Evolutionary conservation across 2,113 vertebrate genomes (phyloP).

Genomic region (Catharus minimus): DNA sequence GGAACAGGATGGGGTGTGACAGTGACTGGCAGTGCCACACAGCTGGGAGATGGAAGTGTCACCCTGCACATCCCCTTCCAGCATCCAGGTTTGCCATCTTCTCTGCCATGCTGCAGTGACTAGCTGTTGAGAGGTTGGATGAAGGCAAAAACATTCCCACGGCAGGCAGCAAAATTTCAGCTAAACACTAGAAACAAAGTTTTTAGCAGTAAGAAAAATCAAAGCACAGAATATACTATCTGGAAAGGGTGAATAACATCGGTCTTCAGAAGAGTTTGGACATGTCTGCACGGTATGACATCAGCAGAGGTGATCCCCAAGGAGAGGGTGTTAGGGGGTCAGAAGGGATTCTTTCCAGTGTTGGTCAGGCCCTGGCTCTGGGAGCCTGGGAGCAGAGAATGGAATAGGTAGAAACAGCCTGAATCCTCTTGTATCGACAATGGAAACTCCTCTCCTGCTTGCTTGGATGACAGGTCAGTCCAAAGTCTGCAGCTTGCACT

Average conservation of each 20-base stretch:
- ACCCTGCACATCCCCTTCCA: background rate
- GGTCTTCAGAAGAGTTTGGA: background rate
- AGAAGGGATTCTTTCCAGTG: background rate
- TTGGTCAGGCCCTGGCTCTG: background rate
- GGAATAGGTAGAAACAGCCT: background rate
- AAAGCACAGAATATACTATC: background rate
- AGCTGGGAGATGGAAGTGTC: background rate
- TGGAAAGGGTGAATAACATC: background rate
- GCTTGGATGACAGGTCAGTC: background rate
- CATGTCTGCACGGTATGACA: background rate
- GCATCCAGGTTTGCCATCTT: background rate
- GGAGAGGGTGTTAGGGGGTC: background rate
- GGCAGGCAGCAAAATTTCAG: background rate
- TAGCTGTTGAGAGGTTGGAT: background rate
- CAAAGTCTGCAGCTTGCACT: background rate
- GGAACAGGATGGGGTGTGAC: background rate
- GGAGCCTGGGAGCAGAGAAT: background rate
- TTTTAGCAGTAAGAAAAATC: background rate
- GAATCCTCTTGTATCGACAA: background rate
- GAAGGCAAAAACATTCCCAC: rapidly evolving
- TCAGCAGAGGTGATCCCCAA: background rate
- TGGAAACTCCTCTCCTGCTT: background rate
- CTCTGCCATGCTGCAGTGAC: rapidly evolving
- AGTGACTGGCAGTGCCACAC: background rate
- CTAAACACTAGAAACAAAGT: background rate